Evolutionary conservation across 2,113 vertebrate species (phyloP), one percentile per base, ranked within the genome.

Genomic region (Pachycephala philippinensis): DNA sequence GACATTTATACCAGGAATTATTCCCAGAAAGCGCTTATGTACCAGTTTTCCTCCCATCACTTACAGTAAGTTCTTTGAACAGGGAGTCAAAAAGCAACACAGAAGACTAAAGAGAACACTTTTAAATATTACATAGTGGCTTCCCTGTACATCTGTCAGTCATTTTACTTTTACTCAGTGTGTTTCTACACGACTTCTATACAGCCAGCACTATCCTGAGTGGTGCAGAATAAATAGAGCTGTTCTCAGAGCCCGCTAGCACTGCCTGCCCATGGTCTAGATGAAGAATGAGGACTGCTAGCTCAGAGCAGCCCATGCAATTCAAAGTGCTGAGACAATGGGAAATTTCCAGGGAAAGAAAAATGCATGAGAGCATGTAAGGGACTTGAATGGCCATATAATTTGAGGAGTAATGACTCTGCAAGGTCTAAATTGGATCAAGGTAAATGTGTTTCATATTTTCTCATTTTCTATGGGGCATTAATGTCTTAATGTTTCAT

Each of bases 391-490:
- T 18, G 33, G 87, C 91, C 89, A 61, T 85, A 72, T 85, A 84
- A 87, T 88, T 85, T 92, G 71, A 93, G 68, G 87, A 96, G 84
- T 75, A 95, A 95, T 94, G 86, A 94, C 85, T 90, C 69, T 81
- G 76, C 59, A 75, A 89, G 60, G 76, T 52, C 84, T 95, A 96
- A 93, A 96, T 39, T 97, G 96, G 95, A 97, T 94, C 84, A 79
- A 93, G 54, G 90, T 89, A 97, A 97, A 96, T 93, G 93, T 94
- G 89, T 97, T 97, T 97, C 77, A 20, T 75, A 89, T 66, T 87
- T 89, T 93, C 47, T 91, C 47, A 89, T 91, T 84, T 87, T 89
- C 57, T 63, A 59, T 35, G 54, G 40, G 42, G 70, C 87, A 84
- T 91, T 87, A 84, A 50, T 63, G 45, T 11, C 39, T 33, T 74